phyloP scores from a whole-genome alignment of 2,797 vertebrate genomes.

The Chelon labrosus region DNA sequence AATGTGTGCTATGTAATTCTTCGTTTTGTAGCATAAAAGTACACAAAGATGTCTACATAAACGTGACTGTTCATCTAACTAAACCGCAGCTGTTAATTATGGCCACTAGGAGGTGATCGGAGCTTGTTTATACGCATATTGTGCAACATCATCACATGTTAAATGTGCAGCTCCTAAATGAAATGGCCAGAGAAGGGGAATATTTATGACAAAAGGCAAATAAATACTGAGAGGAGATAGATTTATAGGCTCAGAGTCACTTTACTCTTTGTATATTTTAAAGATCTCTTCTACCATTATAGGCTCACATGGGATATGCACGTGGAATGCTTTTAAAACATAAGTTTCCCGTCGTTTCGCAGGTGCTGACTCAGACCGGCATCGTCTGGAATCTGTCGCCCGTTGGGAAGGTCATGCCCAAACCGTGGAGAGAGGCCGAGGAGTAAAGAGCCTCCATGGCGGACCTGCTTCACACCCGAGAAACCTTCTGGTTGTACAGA shows the following conservation, averaged over 20 bases:
- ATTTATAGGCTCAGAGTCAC: too few relatives aligned
- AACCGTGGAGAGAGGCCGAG: constrained; percentile 75
- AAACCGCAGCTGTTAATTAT: background rate
- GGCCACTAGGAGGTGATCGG: constrained; percentile 2
- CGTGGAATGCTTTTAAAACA: background rate
- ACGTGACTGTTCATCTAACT: background rate
- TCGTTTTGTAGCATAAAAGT: too few relatives aligned
- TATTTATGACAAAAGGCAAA: too few relatives aligned
- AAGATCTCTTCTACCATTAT: too few relatives aligned
- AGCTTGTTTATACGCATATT: background rate
- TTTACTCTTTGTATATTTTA: too few relatives aligned
- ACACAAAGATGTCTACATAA: too few relatives aligned
- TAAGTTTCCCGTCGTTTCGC: constrained; percentile 7
- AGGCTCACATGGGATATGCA: too few relatives aligned
- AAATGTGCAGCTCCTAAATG: too few relatives aligned
- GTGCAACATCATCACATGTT: background rate
- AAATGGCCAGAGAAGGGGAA: too few relatives aligned
- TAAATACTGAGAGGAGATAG: too few relatives aligned
- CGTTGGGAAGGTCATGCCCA: constrained; percentile 80
- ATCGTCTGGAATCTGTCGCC: constrained; percentile 85
- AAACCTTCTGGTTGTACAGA: constrained; percentile 74
- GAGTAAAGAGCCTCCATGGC: constrained; percentile 57
- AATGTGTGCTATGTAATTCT: too few relatives aligned
- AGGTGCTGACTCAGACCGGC: constrained; percentile 84
- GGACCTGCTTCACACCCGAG: constrained; percentile 19